These are phyloP conservation scores for Ecliptopera silaceata DNA, from an alignment of 2,888 invertebrate species.

Conservation along the genomic window DNA sequence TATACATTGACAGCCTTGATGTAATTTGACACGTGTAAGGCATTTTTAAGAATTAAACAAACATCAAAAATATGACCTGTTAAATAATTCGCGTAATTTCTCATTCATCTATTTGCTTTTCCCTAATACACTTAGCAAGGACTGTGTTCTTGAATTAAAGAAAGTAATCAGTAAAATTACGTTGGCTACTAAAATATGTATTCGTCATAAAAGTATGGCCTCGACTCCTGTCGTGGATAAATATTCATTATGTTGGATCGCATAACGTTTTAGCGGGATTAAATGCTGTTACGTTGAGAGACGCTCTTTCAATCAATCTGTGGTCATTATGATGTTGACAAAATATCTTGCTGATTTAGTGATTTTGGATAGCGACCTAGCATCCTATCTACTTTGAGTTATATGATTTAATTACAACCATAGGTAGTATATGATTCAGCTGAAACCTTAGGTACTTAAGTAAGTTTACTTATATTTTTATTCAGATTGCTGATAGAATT, in stretches of 20 bases:
- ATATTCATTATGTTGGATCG: slow-evolving; percentile 82
- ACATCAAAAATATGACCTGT: slow-evolving; percentile 31
- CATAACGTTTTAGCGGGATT: slow-evolving; percentile 80
- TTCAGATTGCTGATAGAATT: too few relatives aligned
- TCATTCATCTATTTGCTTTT: slow-evolving; percentile 66
- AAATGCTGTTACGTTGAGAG: slow-evolving; percentile 73
- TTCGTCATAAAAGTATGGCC: slow-evolving; percentile 81
- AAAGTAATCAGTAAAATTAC: slow-evolving; percentile 82
- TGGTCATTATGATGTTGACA: too few relatives aligned
- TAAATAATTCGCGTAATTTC: slow-evolving; percentile 56
- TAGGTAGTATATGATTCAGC: too few relatives aligned
- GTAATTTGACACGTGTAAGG: too few relatives aligned
- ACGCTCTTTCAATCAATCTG: slow-evolving; percentile 72
- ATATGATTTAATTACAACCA: too few relatives aligned
- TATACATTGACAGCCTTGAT: too few relatives aligned
- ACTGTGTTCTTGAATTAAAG: slow-evolving; percentile 76
- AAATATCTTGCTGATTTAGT: too few relatives aligned
- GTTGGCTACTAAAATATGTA: slow-evolving; percentile 81
- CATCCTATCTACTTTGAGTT: too few relatives aligned
- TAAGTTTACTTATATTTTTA: too few relatives aligned
- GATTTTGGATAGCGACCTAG: too few relatives aligned
- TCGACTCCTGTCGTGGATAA: slow-evolving; percentile 77
- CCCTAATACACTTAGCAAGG: slow-evolving; percentile 63
- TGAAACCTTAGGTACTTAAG: too few relatives aligned
- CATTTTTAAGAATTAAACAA: neutral